A percentile compares a stretch with the other conserved stretches of the same genome.
phyloP scores from a whole-genome alignment of 1,140 invertebrate species.

The Mercenaria mercenaria region DNA sequence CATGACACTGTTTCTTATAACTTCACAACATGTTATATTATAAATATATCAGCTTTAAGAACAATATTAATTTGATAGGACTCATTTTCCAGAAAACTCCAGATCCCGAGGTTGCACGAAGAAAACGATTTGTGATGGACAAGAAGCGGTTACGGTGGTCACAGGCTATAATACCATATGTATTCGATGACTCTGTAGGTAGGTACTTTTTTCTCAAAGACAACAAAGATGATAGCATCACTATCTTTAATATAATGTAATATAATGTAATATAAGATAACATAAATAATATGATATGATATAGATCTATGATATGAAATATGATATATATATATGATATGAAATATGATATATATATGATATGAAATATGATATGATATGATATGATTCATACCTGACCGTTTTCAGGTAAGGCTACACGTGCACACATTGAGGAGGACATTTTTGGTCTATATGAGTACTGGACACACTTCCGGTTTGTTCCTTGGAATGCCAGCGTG shows the following conservation, averaged over 20 bases:
- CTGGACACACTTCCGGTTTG: slow-evolving; percentile 48
- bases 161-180: slow-evolving; percentile 29
- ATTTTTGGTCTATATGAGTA: slow-evolving; percentile 33
- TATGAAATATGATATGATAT: too few species aligned
- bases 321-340: too few species aligned
- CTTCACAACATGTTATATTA: too few species aligned
- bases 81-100: background rate
- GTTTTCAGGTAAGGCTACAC: background rate
- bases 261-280: too few species aligned
- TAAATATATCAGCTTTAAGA: too few species aligned
- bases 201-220: too few species aligned
- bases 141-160: background rate
- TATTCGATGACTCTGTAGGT: slow-evolving; percentile 22
- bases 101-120: background rate
- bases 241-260: background rate
- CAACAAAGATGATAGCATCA: background rate
- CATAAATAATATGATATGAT: too few species aligned
- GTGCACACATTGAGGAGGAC: slow-evolving; percentile 1
- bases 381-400: too few species aligned
- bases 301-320: too few species aligned
- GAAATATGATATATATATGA: too few species aligned
- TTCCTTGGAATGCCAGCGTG: slow-evolving; percentile 43
- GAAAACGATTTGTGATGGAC: slow-evolving; percentile 9
- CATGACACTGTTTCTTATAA: too few species aligned
- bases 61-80: too few species aligned